Base-by-base conservation (phyloP, 2,888 invertebrate species). In the Leistus spinibarbis region DNA sequence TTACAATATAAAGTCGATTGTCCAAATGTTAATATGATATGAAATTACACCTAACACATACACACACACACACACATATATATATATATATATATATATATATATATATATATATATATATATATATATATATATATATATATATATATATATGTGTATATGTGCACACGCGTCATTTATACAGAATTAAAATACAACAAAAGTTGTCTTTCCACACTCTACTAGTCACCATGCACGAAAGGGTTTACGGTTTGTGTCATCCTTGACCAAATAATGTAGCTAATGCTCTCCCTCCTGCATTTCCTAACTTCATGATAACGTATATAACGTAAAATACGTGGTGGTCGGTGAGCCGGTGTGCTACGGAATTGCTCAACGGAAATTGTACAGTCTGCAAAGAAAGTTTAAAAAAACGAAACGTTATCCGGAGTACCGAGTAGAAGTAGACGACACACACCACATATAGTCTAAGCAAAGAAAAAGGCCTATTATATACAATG, bases 351-450 rank as follows among this genome's bases (percentile, higher is more conserved):
- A 69, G 63, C 69, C 54, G 53, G 60, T 63, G 24, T 24, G 82
- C 82, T 82, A 82, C 81, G 81, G 83, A 83, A 84, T 83, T 80
- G 80, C 80, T 82, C 79, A 80, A 80, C 83, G 84, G 84, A 84
- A 84, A 84, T 82, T 80, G 82, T 82, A 80, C 78, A 80, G 76
- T 79, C 78, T 68, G 76, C 70, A 74, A 76, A 77, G 76, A 77
- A 79, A 79, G 76, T 77, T 76, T 60, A 73, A 70, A 40, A 75
- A 24, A 53, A 54, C 60, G 24, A 20, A 23, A 23, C 24, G 54
- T 62, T 68, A 75, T 75, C 75, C 75, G 75, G 75, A 69, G 64
- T 23, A 64, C 20, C 4, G 17, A 19, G 60, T 19, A 9, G 13
- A 19, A 2, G 40, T 40, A 40, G 7, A 10, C 10, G 10, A 40